Conservation (phyloP, 35 echinoderm and acorn worm species). For the Stichopus chloronotus region DNA sequence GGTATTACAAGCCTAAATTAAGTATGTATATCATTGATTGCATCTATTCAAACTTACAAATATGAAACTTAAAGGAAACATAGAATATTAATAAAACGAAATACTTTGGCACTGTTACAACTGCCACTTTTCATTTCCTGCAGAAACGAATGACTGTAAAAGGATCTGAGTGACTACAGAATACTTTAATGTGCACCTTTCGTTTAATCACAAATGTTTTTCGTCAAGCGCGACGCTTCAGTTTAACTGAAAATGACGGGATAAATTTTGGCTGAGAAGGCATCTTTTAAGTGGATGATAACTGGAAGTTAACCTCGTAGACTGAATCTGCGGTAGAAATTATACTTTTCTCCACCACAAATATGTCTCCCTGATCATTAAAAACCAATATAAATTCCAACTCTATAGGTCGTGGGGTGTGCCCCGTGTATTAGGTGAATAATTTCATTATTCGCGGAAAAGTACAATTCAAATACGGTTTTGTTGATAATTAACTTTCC, state of each 20-base stretch:
- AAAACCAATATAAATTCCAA: constrained; percentile 6
- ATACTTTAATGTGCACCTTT: too few relatives aligned
- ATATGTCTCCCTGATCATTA: neutral
- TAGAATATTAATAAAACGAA: too few relatives aligned
- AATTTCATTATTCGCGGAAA: neutral
- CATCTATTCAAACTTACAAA: too few relatives aligned
- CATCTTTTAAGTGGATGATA: neutral
- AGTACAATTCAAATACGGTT: neutral
- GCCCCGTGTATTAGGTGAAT: neutral
- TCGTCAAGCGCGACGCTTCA: neutral
- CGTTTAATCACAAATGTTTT: neutral
- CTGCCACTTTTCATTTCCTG: too few relatives aligned
- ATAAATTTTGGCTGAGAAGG: neutral
- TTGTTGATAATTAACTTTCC: too few relatives aligned
- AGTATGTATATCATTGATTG: too few relatives aligned
- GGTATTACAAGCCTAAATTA: too few relatives aligned
- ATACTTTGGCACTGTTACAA: too few relatives aligned
- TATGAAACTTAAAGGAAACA: too few relatives aligned
- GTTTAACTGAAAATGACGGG: neutral
- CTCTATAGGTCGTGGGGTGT: neutral
- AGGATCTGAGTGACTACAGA: too few relatives aligned
- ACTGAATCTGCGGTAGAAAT: neutral
- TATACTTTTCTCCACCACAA: neutral
- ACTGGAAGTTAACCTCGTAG: neutral
- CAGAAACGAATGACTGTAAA: too few relatives aligned